Conservation (phyloP, 2,888 invertebrate species). For the Dolichopus griseipennis region DNA sequence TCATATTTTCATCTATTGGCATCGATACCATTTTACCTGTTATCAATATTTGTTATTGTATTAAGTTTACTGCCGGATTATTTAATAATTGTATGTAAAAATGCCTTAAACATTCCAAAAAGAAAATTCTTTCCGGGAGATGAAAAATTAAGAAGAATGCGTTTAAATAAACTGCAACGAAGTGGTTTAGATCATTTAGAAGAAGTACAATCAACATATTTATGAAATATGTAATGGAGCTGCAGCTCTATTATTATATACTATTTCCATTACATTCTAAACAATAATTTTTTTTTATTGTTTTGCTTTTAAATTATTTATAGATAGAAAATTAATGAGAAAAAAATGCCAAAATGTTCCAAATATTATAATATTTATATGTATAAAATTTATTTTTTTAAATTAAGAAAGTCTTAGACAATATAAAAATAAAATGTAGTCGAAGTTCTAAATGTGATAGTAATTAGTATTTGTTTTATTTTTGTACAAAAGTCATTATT, state of each 20-base stretch:
- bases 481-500: conserved; percentile 6
- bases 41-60: conserved; percentile 46
- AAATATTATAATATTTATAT: background rate
- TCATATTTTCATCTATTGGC: conserved; percentile 53
- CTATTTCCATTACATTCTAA: background rate
- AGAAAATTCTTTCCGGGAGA: conserved; percentile 34
- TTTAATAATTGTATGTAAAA: conserved; percentile 31
- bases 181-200: background rate
- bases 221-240: background rate
- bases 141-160: conserved; percentile 8
- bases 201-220: background rate
- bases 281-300: no score
- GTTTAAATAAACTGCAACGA: background rate
- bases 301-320: no score
- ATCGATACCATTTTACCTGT: conserved; percentile 53
- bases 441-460: background rate
- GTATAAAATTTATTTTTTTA: background rate
- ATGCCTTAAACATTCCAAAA: conserved; percentile 32
- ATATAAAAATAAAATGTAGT: background rate
- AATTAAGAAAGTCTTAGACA: background rate
- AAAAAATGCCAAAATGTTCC: conserved; percentile 2
- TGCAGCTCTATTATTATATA: no score
- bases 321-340: background rate
- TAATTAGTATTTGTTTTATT: background rate
- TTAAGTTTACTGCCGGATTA: conserved; percentile 52